Evolutionary conservation across 2,797 vertebrate genomes (phyloP).

Genomic region (Megalops cyprinoides): DNA sequence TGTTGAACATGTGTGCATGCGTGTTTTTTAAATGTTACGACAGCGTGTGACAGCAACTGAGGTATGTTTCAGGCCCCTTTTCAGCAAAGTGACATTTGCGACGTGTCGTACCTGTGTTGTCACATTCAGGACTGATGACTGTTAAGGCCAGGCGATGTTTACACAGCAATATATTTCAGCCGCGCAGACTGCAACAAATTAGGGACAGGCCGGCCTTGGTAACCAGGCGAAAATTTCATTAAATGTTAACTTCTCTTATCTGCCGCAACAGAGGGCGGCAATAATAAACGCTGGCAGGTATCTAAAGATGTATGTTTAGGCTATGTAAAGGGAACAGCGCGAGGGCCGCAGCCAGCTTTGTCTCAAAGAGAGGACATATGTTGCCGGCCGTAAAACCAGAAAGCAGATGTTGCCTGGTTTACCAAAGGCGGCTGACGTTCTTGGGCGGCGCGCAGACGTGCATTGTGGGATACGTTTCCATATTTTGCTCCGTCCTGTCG

Average conservation of each 20-base stretch:
- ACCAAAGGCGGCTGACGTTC: constrained; percentile 66
- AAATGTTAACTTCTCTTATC: constrained; percentile 82
- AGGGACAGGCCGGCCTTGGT: constrained; percentile 75
- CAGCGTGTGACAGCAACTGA: constrained; percentile 51
- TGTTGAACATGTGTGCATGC: neutral
- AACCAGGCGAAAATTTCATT: constrained; percentile 81
- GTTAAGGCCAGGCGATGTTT: constrained; percentile 74
- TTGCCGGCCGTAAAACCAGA: constrained; percentile 75
- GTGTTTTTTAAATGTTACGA: neutral
- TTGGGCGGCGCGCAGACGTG: constrained; percentile 64
- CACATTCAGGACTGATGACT: constrained; percentile 80
- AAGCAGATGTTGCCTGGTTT: constrained; percentile 80
- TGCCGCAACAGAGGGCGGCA: constrained; percentile 69
- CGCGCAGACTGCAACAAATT: constrained; percentile 79
- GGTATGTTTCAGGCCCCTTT: constrained; percentile 57
- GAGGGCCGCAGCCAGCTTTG: constrained; percentile 70
- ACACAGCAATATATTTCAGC: constrained; percentile 75
- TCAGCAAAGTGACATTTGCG: constrained; percentile 61
- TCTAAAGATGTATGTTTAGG: constrained; percentile 78
- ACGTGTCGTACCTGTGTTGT: constrained; percentile 66
- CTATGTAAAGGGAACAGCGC: constrained; percentile 75
- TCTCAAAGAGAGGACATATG: constrained; percentile 72
- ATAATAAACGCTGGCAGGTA: constrained; percentile 77
- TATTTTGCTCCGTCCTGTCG: constrained; percentile 53
- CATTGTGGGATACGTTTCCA: constrained; percentile 61